A percentile compares a stretch with the other conserved stretches of the same genome.
Evolutionary conservation across 35 echinoderm and acorn worm species (phyloP).

Genomic region (Heliocidaris tuberculata): DNA sequence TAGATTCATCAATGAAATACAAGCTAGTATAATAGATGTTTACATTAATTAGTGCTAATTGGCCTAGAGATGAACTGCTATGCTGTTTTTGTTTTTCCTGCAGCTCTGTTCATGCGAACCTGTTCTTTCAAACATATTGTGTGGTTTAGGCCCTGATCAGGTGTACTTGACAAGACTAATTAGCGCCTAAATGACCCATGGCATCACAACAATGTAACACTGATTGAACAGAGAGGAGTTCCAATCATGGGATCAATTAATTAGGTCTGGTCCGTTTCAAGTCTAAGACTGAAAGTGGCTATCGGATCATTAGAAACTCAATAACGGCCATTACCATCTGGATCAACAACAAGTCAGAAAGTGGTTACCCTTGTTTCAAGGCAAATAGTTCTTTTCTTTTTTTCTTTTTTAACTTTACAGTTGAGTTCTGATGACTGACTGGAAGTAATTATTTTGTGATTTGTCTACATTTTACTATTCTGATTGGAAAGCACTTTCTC

Average conservation of each 20-base stretch:
- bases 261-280: not conserved
- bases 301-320: not conserved
- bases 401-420: not conserved
- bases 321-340: not conserved
- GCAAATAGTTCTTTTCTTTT: not conserved
- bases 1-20: not conserved
- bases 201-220: not conserved
- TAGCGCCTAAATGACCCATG: not conserved
- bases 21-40: not conserved
- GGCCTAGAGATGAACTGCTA: not conserved
- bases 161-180: not conserved
- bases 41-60: not conserved
- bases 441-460: not conserved
- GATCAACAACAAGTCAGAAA: not conserved
- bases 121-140: not conserved
- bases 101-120: not conserved
- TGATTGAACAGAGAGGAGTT: not conserved
- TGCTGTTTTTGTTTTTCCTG: not conserved
- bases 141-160: not conserved
- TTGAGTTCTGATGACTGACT: not conserved
- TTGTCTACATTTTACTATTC: too few species aligned
- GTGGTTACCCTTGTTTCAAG: not conserved
- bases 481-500: too few species aligned
- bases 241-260: not conserved
- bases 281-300: not conserved